These are phyloP conservation scores for Drosophila rufa DNA, from an alignment of 1,140 invertebrate species.

Conservation along the genomic window DNA sequence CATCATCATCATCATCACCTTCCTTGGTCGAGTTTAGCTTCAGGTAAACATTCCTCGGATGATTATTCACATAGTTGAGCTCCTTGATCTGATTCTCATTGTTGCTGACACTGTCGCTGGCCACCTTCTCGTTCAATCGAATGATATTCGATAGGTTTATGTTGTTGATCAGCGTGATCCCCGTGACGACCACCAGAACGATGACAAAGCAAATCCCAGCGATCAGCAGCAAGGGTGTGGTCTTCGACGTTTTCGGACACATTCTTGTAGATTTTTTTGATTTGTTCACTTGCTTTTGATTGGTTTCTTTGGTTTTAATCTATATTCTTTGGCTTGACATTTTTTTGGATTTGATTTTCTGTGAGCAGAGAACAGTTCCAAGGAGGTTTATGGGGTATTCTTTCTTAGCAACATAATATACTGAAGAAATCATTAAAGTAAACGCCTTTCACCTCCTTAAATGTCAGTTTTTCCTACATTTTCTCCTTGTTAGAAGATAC, in stretches of 20 bases:
- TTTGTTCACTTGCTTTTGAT: constrained; percentile 1
- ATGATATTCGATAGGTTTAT: constrained; percentile 83
- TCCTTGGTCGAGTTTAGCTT: constrained; percentile 38
- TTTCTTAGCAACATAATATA: no score
- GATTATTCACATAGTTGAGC: constrained; percentile 77
- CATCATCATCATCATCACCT: background rate
- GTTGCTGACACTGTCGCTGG: constrained; percentile 79
- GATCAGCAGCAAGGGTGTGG: constrained; percentile 75
- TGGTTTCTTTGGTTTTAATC: background rate
- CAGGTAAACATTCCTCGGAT: constrained; percentile 66
- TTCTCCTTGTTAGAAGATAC: background rate
- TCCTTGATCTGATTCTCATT: constrained; percentile 80
- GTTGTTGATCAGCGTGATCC: constrained; percentile 81
- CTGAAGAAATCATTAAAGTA: no score
- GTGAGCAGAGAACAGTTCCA: background rate
- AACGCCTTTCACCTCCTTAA: no score
- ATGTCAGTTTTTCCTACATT: no score
- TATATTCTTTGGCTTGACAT: background rate
- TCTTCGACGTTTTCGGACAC: constrained; percentile 80
- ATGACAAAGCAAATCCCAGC: constrained; percentile 80
- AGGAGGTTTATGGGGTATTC: no score
- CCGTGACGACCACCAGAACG: constrained; percentile 75
- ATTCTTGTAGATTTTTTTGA: constrained; percentile 22
- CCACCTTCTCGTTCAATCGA: constrained; percentile 81
- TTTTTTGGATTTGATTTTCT: background rate